Evolutionary conservation across 1,140 invertebrate species (phyloP).

Genomic region (Pseudomyrmex cubaensis): DNA sequence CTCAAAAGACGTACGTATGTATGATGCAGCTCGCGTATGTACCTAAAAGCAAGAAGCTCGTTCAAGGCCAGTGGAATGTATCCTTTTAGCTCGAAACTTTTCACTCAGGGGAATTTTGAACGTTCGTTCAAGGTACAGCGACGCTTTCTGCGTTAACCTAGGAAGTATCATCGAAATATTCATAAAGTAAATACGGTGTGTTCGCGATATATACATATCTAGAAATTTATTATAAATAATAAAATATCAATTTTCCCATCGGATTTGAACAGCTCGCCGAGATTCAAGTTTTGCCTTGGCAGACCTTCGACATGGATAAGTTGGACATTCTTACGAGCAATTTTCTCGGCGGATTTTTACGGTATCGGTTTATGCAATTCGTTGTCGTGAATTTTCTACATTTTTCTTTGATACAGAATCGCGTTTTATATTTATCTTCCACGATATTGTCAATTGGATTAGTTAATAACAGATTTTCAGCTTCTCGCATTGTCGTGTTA

Average conservation of each 20-base stretch:
- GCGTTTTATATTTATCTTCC: background rate
- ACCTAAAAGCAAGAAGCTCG: conserved; percentile 45
- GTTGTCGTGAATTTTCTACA: background rate
- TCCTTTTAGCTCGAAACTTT: conserved; percentile 53
- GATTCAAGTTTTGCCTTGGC: conserved; percentile 14
- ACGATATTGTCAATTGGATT: background rate
- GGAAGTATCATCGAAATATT: conserved; percentile 10
- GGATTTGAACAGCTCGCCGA: background rate
- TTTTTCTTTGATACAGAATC: background rate
- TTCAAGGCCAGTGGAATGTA: conserved; percentile 49
- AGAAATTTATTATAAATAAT: conserved; percentile 42
- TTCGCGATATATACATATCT: background rate
- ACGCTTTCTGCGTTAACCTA: conserved; percentile 24
- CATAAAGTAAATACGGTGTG: conserved; percentile 1
- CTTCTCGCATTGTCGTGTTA: background rate
- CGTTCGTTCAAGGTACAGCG: background rate
- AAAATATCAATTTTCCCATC: conserved; percentile 16
- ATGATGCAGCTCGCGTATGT: background rate
- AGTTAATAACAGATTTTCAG: conserved; percentile 13
- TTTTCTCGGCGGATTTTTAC: conserved; percentile 36
- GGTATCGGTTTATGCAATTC: conserved; percentile 40
- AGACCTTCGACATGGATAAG: background rate
- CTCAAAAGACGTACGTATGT: conserved; percentile 20
- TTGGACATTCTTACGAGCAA: conserved; percentile 35
- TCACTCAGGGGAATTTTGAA: conserved; percentile 40